phyloP scores from a whole-genome alignment of 35 echinoderm and acorn worm species.

The Ophiothrix spiculata region DNA sequence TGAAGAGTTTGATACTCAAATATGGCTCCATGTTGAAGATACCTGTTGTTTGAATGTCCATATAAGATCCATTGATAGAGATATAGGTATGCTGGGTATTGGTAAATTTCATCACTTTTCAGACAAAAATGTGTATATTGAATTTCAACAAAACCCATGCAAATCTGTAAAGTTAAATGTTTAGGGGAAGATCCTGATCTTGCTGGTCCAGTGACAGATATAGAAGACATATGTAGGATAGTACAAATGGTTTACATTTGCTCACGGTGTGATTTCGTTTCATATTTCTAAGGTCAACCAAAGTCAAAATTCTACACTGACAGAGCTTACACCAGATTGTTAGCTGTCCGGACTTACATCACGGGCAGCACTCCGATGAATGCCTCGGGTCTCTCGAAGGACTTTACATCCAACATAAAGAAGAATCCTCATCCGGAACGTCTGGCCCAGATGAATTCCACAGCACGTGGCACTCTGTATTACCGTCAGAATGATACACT shows the following conservation, averaged over 20 bases:
- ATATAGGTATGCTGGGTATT: constrained; percentile 41
- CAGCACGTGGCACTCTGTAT: no score
- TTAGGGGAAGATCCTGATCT: background rate
- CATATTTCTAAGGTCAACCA: constrained; percentile 11
- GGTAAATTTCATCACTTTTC: background rate
- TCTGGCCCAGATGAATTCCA: no score
- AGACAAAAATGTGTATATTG: background rate
- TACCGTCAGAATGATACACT: no score
- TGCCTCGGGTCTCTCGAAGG: no score
- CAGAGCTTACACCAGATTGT: no score
- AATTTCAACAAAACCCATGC: background rate
- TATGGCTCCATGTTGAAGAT: constrained; percentile 47
- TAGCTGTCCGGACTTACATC: no score
- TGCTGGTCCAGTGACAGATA: background rate
- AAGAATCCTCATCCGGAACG: no score
- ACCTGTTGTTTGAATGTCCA: constrained; percentile 21
- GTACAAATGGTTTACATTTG: background rate
- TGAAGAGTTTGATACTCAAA: constrained; percentile 38
- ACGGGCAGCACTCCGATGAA: no score
- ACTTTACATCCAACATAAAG: no score
- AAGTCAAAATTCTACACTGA: constrained; percentile 11
- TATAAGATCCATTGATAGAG: constrained; percentile 47
- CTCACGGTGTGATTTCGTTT: background rate
- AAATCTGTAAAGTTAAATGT: background rate
- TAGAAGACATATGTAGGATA: background rate